Base-by-base conservation (phyloP, 2,888 invertebrate species). In the Sturmia bella region DNA sequence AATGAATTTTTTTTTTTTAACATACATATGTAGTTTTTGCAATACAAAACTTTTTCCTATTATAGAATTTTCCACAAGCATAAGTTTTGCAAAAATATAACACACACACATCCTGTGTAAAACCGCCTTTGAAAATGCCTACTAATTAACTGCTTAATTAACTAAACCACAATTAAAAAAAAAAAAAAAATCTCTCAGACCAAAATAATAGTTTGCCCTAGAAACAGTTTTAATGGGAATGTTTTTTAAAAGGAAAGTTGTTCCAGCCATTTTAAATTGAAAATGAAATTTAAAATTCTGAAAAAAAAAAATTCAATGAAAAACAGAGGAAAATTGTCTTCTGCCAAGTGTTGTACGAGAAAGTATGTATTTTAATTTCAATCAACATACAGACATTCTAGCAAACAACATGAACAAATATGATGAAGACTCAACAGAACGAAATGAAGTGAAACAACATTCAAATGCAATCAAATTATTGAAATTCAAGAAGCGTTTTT, bases 401-500 rank as follows among this genome's bases (percentile, higher is more conserved):
- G 11, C 11, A 64, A 57, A 57, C 15, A 17, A 11, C 11, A 43
- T 6, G 27, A 27, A 27, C n/a, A n/a, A n/a, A 19, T 9, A n/a
- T 15, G 41, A 76, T 52, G 45, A 43, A 54, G 64, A 64, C 37
- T 64, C 56, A 17, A 69, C 32, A 48, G 48, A 75, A 48, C 48
- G 43, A 59, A 59, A 43, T 24, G 1, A 9, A 73, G 13, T 32
- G 15, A 57, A 64, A 69, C 50, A 64, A 69, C 50, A 66, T 59
- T 43, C 11, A 48, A 70, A 80, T 72, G 24, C 27, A 75, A 75
- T 50, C 11, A 57, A 64, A 45, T 50, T 82, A 82, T 82, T 82
- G 64, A 70, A 77, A 82, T 82, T 74, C 81, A 73, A 37, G 12
- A 39, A 64, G 74, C 81, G 81, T 82, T 77, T 78, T 69, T 43